Conservation (phyloP, 2,113 vertebrate species). For the Forbesichthys papilliferus region DNA sequence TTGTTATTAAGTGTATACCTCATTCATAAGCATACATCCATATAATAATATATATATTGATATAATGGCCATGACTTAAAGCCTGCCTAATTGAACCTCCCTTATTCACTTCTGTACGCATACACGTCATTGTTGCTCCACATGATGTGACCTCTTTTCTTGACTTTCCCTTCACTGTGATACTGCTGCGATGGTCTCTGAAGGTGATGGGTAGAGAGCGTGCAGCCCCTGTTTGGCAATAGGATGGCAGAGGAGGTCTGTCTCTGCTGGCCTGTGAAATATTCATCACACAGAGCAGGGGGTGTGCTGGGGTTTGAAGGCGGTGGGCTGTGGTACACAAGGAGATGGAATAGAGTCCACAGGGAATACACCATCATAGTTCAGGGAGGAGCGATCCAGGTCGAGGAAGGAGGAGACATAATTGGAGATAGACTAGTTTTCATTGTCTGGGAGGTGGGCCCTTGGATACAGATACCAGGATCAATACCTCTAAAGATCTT, state of each 20-base stretch:
- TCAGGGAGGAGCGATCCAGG: constrained; percentile 27
- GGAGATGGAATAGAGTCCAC: constrained; percentile 54
- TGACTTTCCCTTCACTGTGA: constrained; percentile 4
- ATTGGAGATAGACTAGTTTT: constrained; percentile 18
- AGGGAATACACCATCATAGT: constrained; percentile 51
- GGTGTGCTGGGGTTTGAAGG: neutral
- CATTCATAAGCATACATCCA: neutral
- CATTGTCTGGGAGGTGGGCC: constrained; percentile 27
- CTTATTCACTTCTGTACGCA: too few species aligned
- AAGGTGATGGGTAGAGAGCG: constrained; percentile 68
- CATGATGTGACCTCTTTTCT: constrained; percentile 5
- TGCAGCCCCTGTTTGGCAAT: constrained; percentile 48
- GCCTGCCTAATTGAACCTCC: too few species aligned
- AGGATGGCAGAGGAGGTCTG: constrained; percentile 51
- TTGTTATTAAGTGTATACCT: neutral
- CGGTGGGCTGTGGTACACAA: constrained; percentile 37
- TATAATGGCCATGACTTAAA: too few species aligned
- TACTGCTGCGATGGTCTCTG: constrained; percentile 49
- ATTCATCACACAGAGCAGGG: constrained; percentile 68
- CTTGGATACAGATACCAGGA: constrained; percentile 4
- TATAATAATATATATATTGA: too few species aligned
- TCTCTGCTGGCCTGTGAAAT: constrained; percentile 75
- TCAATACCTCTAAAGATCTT: constrained; percentile 13
- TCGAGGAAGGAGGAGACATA: constrained; percentile 18
- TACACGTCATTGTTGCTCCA: too few species aligned